A percentile compares a stretch with the other conserved stretches of the same genome.
Evolutionary conservation across 2,888 invertebrate genomes (phyloP).

Genomic region (Tenthredo amoena): DNA sequence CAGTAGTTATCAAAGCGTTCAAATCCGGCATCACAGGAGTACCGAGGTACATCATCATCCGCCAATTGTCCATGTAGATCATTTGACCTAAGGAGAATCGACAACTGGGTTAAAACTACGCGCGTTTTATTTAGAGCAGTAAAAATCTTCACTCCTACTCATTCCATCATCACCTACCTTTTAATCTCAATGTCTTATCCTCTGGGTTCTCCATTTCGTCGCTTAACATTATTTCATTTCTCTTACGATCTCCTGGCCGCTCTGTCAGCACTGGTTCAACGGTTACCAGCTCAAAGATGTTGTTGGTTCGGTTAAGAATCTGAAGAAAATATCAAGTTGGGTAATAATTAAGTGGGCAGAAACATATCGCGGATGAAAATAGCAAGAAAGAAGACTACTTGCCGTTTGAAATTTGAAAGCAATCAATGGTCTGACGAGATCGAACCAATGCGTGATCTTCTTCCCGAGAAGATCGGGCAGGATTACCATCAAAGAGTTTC

Average conservation of each 20-base stretch:
- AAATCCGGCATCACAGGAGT: slow-evolving; percentile 98
- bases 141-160: neutral
- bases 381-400: slow-evolving; percentile 76
- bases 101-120: slow-evolving; percentile 1
- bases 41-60: slow-evolving; percentile 97
- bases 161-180: slow-evolving; percentile 81
- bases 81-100: slow-evolving; percentile 89
- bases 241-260: slow-evolving; percentile 80
- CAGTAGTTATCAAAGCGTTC: slow-evolving; percentile 94
- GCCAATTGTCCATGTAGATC: slow-evolving; percentile 99
- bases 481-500: slow-evolving; percentile 94
- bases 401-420: slow-evolving; percentile 97
- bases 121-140: neutral
- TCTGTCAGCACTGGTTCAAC: slow-evolving; percentile 90
- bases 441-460: slow-evolving; percentile 95
- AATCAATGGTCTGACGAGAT: slow-evolving; percentile 93
- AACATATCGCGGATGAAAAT: neutral
- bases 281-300: slow-evolving; percentile 96
- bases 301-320: slow-evolving; percentile 97
- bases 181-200: slow-evolving; percentile 88
- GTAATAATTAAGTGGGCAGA: neutral
- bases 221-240: slow-evolving; percentile 81
- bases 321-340: slow-evolving; percentile 73
- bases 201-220: slow-evolving; percentile 85
- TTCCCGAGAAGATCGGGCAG: slow-evolving; percentile 93